Evolutionary conservation across 2,888 invertebrate genomes (phyloP).

Genomic region (Ophioninae sp.): DNA sequence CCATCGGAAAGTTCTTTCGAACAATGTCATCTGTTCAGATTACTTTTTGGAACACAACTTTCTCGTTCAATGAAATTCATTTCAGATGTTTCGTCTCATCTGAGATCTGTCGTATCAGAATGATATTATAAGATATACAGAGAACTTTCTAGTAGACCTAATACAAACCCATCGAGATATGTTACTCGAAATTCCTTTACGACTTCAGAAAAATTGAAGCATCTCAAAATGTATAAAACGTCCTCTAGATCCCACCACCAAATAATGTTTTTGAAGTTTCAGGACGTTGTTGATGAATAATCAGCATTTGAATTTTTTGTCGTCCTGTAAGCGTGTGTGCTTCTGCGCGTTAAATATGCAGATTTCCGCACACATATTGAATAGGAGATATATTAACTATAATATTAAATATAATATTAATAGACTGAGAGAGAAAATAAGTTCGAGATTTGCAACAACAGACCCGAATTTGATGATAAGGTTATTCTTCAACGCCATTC

Average conservation of each 20-base stretch:
- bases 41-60: background rate
- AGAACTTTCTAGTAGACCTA: background rate
- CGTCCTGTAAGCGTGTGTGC: background rate
- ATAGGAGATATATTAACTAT: too few relatives aligned
- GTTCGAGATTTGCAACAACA: slow-evolving; percentile 43
- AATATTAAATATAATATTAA: too few relatives aligned
- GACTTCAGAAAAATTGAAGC: slow-evolving; percentile 16
- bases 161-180: slow-evolving; percentile 6
- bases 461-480: slow-evolving; percentile 47
- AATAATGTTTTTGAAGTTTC: slow-evolving; percentile 24
- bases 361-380: slow-evolving; percentile 9
- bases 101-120: too few relatives aligned
- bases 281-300: slow-evolving; percentile 43
- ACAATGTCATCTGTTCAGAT: background rate
- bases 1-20: too few relatives aligned
- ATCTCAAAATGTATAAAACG: slow-evolving; percentile 21
- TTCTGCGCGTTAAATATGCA: slow-evolving; percentile 18
- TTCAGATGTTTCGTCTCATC: too few relatives aligned
- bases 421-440: background rate
- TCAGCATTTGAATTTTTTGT: slow-evolving; percentile 48
- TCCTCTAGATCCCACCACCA: slow-evolving; percentile 38
- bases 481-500: slow-evolving; percentile 9
- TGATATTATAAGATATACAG: too few relatives aligned
- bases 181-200: slow-evolving; percentile 8
- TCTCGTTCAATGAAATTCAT: too few relatives aligned